Conservation (phyloP, 2,888 invertebrate genomes). For the Sphecodes monilicornis region DNA sequence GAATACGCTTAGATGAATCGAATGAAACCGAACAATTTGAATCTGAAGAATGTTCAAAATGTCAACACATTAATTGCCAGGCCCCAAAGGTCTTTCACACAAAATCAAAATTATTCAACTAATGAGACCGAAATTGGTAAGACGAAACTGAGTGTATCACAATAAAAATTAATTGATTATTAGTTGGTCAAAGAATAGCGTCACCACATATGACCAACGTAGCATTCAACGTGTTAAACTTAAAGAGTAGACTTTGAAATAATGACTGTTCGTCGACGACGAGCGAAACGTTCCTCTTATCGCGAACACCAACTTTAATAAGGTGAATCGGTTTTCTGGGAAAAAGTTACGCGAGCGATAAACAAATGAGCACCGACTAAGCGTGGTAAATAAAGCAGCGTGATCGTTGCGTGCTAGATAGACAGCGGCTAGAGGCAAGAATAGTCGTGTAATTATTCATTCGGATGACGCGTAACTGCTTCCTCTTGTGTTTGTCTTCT, state of each 20-base stretch:
- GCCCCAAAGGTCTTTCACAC: too few relatives aligned
- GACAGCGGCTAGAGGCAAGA: conserved; percentile 29
- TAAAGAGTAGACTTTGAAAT: neutral
- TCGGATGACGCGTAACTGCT: conserved; percentile 46
- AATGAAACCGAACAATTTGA: too few relatives aligned
- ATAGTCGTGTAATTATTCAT: conserved; percentile 62
- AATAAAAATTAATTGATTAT: too few relatives aligned
- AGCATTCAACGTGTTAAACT: too few relatives aligned
- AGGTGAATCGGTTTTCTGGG: neutral
- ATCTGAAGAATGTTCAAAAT: too few relatives aligned
- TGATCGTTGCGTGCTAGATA: neutral
- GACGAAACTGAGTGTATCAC: too few relatives aligned
- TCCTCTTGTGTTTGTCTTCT: conserved; percentile 26
- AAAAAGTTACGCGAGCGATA: neutral
- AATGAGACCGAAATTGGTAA: too few relatives aligned
- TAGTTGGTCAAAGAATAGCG: too few relatives aligned
- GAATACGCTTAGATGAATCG: too few relatives aligned
- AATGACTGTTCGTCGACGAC: neutral
- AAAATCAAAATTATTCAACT: too few relatives aligned
- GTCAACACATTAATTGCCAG: too few relatives aligned
- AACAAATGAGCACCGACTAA: neutral
- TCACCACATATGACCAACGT: too few relatives aligned
- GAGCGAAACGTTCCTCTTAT: conserved; percentile 4
- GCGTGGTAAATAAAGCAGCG: conserved; percentile 16
- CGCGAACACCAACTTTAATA: neutral